phyloP scores from a whole-genome alignment of 2,888 invertebrate species.

The Thera britannica region DNA sequence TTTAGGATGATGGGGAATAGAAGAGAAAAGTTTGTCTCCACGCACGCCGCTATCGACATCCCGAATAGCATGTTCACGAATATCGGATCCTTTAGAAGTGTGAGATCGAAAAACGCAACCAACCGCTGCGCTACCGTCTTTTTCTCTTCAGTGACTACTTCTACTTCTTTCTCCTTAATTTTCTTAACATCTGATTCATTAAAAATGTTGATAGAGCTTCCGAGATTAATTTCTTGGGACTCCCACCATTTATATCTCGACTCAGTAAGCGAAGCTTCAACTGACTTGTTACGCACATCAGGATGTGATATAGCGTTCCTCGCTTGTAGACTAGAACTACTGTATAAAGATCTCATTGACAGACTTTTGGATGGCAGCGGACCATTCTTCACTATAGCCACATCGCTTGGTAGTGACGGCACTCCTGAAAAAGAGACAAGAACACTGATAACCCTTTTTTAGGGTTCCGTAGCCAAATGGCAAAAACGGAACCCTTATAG shows the following conservation, averaged over 20 bases:
- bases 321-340: slow-evolving; percentile 58
- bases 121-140: slow-evolving; percentile 60
- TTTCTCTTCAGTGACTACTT: slow-evolving; percentile 41
- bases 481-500: too few species aligned
- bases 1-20: slow-evolving; percentile 87
- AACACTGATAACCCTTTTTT: slow-evolving; percentile 18
- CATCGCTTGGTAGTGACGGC: slow-evolving; percentile 44
- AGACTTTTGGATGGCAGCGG: slow-evolving; percentile 62
- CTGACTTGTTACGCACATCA: slow-evolving; percentile 64
- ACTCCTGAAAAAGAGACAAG: slow-evolving; percentile 53
- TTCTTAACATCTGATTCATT: slow-evolving; percentile 61
- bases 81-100: slow-evolving; percentile 86
- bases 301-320: slow-evolving; percentile 76
- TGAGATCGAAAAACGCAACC: slow-evolving; percentile 86
- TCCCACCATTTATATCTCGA: slow-evolving; percentile 83
- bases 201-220: slow-evolving; percentile 86
- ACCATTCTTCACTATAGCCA: slow-evolving; percentile 57
- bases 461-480: too few species aligned
- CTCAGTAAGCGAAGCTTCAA: slow-evolving; percentile 57
- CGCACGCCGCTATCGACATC: slow-evolving; percentile 87
- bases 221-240: slow-evolving; percentile 84
- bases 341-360: slow-evolving; percentile 71
- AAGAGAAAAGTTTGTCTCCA: slow-evolving; percentile 88
- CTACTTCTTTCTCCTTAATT: slow-evolving; percentile 49
- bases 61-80: slow-evolving; percentile 89